A percentile compares a stretch with the other conserved stretches of the same genome.
These are phyloP conservation scores for Desmophyllum pertusum DNA, from an alignment of 92 coral and sea anemone genomes.

Conservation along the genomic window DNA sequence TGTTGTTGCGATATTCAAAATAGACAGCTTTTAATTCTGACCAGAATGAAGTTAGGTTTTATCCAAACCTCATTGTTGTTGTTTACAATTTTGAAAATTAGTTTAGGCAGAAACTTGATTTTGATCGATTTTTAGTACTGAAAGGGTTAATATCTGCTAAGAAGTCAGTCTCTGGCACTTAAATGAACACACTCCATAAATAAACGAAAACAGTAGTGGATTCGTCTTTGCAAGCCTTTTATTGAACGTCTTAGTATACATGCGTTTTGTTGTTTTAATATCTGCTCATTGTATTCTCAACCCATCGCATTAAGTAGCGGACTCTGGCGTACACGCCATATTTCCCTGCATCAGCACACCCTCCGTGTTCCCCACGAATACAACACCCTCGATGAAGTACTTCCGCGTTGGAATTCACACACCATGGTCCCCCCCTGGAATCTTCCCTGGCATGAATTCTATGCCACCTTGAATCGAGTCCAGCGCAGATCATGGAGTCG, in stretches of 20 bases:
- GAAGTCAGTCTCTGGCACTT: too few species aligned
- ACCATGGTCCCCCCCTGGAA: slow-evolving; percentile 73
- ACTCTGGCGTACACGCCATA: slow-evolving; percentile 34
- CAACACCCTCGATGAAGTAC: slow-evolving; percentile 56
- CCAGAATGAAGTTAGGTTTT: too few species aligned
- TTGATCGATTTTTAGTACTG: too few species aligned
- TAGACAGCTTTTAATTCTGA: too few species aligned
- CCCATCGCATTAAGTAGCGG: slow-evolving; percentile 14
- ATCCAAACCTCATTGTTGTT: too few species aligned
- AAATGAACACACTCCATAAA: too few species aligned
- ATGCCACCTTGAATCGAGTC: slow-evolving; percentile 56
- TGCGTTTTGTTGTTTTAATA: background rate
- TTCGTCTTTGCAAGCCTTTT: background rate
- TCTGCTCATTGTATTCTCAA: background rate
- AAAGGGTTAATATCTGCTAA: too few species aligned
- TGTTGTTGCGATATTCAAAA: too few species aligned
- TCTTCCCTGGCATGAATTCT: slow-evolving; percentile 72
- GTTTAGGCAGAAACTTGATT: too few species aligned
- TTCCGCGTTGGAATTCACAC: slow-evolving; percentile 57
- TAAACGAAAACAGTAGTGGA: background rate
- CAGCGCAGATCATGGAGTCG: slow-evolving; percentile 78
- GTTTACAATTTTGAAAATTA: too few species aligned
- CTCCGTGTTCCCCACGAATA: slow-evolving; percentile 57
- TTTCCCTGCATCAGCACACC: slow-evolving; percentile 24
- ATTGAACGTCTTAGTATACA: background rate